Evolutionary conservation across 2,113 vertebrate species (phyloP).

Genomic region (Illadopsis cleaveri): DNA sequence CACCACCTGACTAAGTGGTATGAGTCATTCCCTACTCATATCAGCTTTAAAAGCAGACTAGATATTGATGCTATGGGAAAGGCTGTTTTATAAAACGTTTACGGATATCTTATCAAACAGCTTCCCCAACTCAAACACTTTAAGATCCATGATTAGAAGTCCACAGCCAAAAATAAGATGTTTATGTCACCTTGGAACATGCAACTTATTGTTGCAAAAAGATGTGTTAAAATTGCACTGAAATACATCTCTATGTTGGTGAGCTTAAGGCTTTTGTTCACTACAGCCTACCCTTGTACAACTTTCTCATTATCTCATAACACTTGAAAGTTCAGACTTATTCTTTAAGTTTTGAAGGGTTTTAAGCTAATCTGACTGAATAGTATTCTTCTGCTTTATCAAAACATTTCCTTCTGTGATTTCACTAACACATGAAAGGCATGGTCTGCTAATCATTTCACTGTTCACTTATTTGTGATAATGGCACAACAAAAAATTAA

Average conservation of each 20-base stretch:
- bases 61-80: not conserved
- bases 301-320: not conserved
- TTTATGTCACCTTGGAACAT: not conserved
- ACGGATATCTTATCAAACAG: not conserved
- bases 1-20: not conserved
- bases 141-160: not conserved
- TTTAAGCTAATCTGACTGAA: not conserved
- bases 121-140: not conserved
- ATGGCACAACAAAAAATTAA: accelerated
- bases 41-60: not conserved
- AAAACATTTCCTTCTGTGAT: not conserved
- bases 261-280: not conserved
- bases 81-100: not conserved
- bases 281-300: not conserved
- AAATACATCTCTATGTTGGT: not conserved
- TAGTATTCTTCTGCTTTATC: not conserved
- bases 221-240: not conserved
- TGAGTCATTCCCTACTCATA: not conserved
- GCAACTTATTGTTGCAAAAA: not conserved
- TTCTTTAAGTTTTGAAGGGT: not conserved
- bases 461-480: not conserved
- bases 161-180: not conserved
- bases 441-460: not conserved
- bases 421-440: not conserved
- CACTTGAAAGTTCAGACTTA: not conserved